phyloP scores from a whole-genome alignment of 2,888 invertebrate species.

The Oscheius sp. region DNA sequence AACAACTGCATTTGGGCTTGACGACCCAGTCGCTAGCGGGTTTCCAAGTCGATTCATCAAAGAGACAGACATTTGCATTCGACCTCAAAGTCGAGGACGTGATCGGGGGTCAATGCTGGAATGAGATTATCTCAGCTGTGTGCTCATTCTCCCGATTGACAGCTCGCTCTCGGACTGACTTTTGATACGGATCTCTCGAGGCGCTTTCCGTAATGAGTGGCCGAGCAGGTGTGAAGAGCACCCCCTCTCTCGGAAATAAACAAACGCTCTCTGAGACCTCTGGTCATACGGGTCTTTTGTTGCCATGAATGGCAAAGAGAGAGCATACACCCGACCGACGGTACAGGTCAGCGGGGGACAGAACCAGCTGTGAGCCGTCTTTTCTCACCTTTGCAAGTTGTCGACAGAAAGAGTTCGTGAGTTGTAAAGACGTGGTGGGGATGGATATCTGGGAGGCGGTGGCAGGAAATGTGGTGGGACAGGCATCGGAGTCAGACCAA shows the following conservation, averaged over 20 bases:
- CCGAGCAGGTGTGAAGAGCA: constrained; percentile 26
- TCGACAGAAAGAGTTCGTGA: constrained; percentile 50
- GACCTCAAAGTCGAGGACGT: constrained; percentile 7
- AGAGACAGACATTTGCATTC: constrained; percentile 16
- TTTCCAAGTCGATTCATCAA: constrained; percentile 2
- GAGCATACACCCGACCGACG: constrained; percentile 16
- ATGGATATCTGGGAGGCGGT: constrained; percentile 26
- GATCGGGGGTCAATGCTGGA: constrained; percentile 4
- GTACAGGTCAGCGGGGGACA: background rate
- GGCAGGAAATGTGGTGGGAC: constrained; percentile 33
- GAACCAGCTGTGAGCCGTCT: background rate
- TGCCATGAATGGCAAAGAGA: constrained; percentile 13
- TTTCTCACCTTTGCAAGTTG: constrained; percentile 38
- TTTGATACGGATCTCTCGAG: background rate
- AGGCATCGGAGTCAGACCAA: constrained; percentile 37
- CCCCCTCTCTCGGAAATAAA: constrained; percentile 8
- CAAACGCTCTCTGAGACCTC: constrained; percentile 6
- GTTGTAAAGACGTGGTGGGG: constrained; percentile 34
- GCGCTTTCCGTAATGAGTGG: constrained; percentile 25
- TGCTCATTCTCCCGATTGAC: constrained; percentile 14
- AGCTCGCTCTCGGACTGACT: constrained; percentile 16
- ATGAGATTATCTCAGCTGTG: constrained; percentile 7
- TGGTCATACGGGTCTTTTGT: background rate
- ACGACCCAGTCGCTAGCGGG: constrained; percentile 1
- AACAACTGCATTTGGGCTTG: background rate